Evolutionary conservation across 2,113 vertebrate genomes (phyloP), one percentile per base, ranked within the genome.

Genomic region (Beaufortia kweichowensis): DNA sequence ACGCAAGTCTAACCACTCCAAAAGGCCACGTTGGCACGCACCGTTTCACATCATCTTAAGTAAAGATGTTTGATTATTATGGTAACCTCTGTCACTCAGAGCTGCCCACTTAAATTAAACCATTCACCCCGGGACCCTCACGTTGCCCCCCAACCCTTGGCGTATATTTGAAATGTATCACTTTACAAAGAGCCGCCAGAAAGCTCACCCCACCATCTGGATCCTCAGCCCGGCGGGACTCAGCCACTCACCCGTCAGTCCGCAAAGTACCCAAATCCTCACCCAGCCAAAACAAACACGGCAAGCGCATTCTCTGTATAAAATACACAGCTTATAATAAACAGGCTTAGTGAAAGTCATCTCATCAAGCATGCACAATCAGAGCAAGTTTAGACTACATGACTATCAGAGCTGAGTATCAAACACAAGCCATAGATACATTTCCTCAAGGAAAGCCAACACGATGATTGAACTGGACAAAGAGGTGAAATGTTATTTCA

Each of bases 21-120:
- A 61, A 60, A 39, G 43, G 24, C 21, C 26, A 10, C 35, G 29
- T 74, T 76, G 23, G 68, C 72, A 80, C 43, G 35, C 66, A 62
- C 57, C 41, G 19, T 68, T 80, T 80, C 79, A 70, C 72, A 76
- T 31, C 59, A 15, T 56, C 65, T 69, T 56, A 61, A 78, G 63
- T 62, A 74, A 78, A 75, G 76, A 46, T 43, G 53, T 75, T 61
- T 78, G 80, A 82, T 82, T 78, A 78, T 82, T 82, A 67, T 78
- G 48, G 46, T 78, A 78, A 75, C 76, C 76, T 75, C 76, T 71
- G 66, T 56, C 69, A 60, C 59, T 69, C 72, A 26, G 33, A 70
- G 76, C 62, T 68, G 46, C 46, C 57, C 59, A 55, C 64, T 69
- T 50, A 69, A 71, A 71, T 76, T 79, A 75, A 79, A 41, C 65